phyloP scores from a whole-genome alignment of 1,140 invertebrate genomes.

The Drosophila pseudoananassae region DNA sequence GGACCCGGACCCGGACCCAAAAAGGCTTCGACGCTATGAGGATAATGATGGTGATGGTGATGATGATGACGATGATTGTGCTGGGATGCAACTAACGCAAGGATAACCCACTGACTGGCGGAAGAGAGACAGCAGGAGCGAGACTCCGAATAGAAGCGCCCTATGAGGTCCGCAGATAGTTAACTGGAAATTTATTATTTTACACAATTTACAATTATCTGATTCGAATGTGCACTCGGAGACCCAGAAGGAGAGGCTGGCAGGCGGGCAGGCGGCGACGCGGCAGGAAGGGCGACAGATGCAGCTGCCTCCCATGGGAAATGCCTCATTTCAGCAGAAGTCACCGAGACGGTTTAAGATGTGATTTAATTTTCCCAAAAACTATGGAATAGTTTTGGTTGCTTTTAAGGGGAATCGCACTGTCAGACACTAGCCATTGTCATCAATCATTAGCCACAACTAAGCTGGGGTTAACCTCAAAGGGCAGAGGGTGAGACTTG shows the following conservation, averaged over 20 bases:
- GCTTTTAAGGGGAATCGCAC: slow-evolving; percentile 20
- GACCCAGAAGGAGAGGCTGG: slow-evolving; percentile 1
- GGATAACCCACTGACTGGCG: slow-evolving; percentile 9
- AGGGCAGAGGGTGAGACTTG: not conserved
- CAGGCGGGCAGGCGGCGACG: not conserved
- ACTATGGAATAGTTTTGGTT: slow-evolving; percentile 7
- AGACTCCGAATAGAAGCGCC: slow-evolving; percentile 63
- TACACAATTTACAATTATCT: slow-evolving; percentile 83
- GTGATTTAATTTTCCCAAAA: slow-evolving; percentile 67
- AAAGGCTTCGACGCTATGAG: slow-evolving; percentile 35
- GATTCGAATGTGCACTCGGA: slow-evolving; percentile 74
- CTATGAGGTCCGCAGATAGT: slow-evolving; percentile 76
- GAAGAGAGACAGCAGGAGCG: not conserved
- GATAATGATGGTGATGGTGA: slow-evolving; percentile 19
- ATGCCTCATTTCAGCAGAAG: slow-evolving; percentile 54
- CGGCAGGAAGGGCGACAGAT: slow-evolving; percentile 20
- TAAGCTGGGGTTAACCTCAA: slow-evolving; percentile 34
- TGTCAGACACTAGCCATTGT: slow-evolving; percentile 18
- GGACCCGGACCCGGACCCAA: slow-evolving; percentile 45
- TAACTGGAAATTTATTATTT: slow-evolving; percentile 83
- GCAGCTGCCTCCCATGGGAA: slow-evolving; percentile 28
- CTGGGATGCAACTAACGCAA: slow-evolving; percentile 18
- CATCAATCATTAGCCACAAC: slow-evolving; percentile 37
- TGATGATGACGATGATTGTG: slow-evolving; percentile 22
- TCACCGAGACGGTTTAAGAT: slow-evolving; percentile 67